Evolutionary conservation across 2,113 vertebrate species (phyloP), one percentile per base, ranked within the genome.

Genomic region (Chaetodon auriga): DNA sequence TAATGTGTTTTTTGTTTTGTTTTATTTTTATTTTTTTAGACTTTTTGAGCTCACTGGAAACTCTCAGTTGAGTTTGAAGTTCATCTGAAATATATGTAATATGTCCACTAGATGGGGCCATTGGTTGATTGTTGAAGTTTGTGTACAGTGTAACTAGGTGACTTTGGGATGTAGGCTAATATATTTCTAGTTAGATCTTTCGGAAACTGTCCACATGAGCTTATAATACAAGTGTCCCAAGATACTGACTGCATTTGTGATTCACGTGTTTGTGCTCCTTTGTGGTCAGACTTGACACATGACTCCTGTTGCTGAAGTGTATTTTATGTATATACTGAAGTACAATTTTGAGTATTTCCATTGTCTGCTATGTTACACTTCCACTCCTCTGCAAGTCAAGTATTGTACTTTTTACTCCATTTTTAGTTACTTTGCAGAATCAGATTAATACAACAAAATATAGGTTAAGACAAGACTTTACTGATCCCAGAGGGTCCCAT

Each of bases 81-180:
- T 36, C 13, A 74, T 30, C 30, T 30, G 30, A 30, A 30, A 30
- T 30, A 30, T 3, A 30, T 30, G n/a, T n/a, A n/a, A n/a, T n/a
- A n/a, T n/a, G 12, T 62, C 58, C 48, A 63, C 46, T 45, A 62
- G 48, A n/a, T 80, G 48, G 68, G 18, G 38, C 68, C 6, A 18
- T 35, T 18, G 5, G 7, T 45, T 38, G 6, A 19, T 48, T 64
- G 14, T 23, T 75, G 35, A 4, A 18, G 8, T 30, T 61, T 61
- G 19, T 62, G 4, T 4, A 30, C 23, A 36, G 62, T 15, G 21
- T 9, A 23, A 63, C 1, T 14, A 7, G 18, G 8, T 61, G 30
- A 36, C 16, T 18, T 60, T 18, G 25, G 25, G 8, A 10, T 36
- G 10, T 1, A 13, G 12, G 36, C 30, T 18, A 5, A 10, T 60